A percentile compares a stretch with the other conserved stretches of the same genome.
These are phyloP conservation scores for Hystrix brachyura DNA, from an alignment of 2,113 vertebrate genomes.

Conservation along the genomic window DNA sequence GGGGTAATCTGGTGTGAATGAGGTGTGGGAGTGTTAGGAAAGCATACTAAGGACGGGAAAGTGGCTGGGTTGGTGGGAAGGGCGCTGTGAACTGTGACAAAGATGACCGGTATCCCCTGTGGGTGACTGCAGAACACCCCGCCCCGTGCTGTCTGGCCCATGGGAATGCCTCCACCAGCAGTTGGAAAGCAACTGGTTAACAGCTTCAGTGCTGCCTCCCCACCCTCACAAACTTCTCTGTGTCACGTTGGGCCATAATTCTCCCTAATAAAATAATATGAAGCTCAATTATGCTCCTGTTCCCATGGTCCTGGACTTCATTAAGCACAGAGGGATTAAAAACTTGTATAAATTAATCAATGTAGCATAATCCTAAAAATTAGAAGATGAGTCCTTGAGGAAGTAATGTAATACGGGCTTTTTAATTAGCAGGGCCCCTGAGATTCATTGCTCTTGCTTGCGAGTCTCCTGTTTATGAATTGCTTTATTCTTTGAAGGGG, in stretches of 20 bases:
- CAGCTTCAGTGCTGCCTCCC: slow-evolving; percentile 57
- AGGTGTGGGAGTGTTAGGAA: not conserved
- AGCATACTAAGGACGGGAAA: no score
- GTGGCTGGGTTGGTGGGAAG: not conserved
- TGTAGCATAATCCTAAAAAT: slow-evolving; percentile 91
- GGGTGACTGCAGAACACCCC: not conserved
- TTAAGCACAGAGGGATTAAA: slow-evolving; percentile 91
- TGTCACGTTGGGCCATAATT: slow-evolving; percentile 82
- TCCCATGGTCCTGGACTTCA: slow-evolving; percentile 89
- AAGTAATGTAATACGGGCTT: slow-evolving; percentile 89
- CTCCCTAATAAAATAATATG: slow-evolving; percentile 88
- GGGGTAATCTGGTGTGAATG: not conserved
- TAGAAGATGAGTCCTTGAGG: slow-evolving; percentile 90
- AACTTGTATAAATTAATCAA: slow-evolving; percentile 92
- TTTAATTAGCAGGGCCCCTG: slow-evolving; percentile 90
- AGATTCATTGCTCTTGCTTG: slow-evolving; percentile 86
- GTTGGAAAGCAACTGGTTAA: slow-evolving; percentile 83
- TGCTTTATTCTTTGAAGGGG: slow-evolving; percentile 76
- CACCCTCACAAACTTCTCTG: slow-evolving; percentile 75
- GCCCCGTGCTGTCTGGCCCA: not conserved
- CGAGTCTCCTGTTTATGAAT: slow-evolving; percentile 87
- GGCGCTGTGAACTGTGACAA: not conserved
- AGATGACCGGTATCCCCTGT: not conserved
- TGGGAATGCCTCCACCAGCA: not conserved
- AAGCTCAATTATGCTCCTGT: slow-evolving; percentile 87